Percentiles rank a stretch among this genome's conserved stretches.
Evolutionary conservation across 2,113 vertebrate genomes (phyloP).

Genomic region (Sprattus sprattus): DNA sequence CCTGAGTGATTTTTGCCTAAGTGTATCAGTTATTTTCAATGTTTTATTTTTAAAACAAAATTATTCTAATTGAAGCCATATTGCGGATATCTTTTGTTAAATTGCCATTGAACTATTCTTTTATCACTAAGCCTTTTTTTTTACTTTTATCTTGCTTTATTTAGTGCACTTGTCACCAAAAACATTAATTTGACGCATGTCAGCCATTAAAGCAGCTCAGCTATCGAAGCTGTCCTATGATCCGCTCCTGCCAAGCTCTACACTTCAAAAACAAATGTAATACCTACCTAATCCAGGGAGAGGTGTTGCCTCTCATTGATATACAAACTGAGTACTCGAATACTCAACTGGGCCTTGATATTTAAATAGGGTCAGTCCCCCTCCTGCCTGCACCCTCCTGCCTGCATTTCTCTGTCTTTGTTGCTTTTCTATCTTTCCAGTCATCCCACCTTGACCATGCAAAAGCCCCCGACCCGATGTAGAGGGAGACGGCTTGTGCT

Average conservation of each 20-base stretch:
- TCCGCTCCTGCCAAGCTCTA: background rate
- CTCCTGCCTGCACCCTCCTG: background rate
- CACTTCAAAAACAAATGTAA: background rate
- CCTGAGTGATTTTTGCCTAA: background rate
- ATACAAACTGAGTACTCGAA: background rate
- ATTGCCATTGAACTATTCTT: background rate
- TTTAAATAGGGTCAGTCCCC: background rate
- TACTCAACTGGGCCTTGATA: background rate
- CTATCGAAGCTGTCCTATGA: background rate
- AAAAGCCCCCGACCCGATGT: background rate
- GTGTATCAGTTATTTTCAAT: background rate
- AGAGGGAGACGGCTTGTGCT: background rate
- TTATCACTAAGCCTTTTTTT: background rate
- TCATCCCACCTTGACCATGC: background rate
- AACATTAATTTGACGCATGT: background rate
- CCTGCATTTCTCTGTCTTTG: background rate
- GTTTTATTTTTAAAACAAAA: background rate
- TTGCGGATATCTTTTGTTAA: background rate
- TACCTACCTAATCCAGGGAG: background rate
- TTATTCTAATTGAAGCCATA: background rate
- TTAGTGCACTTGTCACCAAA: conserved; percentile 5
- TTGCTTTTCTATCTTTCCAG: background rate
- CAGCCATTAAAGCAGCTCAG: background rate
- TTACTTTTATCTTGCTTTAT: background rate
- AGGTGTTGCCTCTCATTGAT: background rate